phyloP scores from a whole-genome alignment of 2,797 vertebrate species.

The Anniella stebbinsi region DNA sequence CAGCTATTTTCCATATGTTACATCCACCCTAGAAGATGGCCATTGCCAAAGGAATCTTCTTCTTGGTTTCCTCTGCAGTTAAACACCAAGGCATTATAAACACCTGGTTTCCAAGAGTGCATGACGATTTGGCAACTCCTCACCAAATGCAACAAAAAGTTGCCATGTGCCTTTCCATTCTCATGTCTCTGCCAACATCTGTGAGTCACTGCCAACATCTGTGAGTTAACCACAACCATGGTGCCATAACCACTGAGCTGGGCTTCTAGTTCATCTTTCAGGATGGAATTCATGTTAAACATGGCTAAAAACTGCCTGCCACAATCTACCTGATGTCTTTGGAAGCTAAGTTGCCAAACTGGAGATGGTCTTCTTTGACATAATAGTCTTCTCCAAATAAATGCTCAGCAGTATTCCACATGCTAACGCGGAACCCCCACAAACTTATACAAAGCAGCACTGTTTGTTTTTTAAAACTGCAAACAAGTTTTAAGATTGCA shows the following conservation, averaged over 20 bases:
- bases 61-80: conserved; percentile 12
- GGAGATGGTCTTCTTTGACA: conserved; percentile 48
- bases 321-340: background rate
- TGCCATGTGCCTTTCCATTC: background rate
- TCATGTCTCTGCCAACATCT: background rate
- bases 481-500: conserved; percentile 52
- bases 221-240: background rate
- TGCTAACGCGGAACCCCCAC: conserved; percentile 9
- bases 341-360: conserved; percentile 3
- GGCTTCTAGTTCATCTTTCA: conserved; percentile 6
- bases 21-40: background rate
- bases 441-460: conserved; percentile 44
- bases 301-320: conserved; percentile 12
- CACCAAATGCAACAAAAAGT: too few relatives aligned
- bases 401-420: conserved; percentile 11
- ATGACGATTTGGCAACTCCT: background rate
- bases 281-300: background rate
- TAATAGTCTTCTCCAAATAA: conserved; percentile 47
- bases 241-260: background rate
- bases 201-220: background rate
- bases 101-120: background rate
- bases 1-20: background rate
- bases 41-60: background rate
- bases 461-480: conserved; percentile 5
- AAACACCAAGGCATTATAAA: background rate